These are phyloP conservation scores for Pentalonia nigronervosa DNA, from an alignment of 1,140 invertebrate species.

Conservation along the genomic window DNA sequence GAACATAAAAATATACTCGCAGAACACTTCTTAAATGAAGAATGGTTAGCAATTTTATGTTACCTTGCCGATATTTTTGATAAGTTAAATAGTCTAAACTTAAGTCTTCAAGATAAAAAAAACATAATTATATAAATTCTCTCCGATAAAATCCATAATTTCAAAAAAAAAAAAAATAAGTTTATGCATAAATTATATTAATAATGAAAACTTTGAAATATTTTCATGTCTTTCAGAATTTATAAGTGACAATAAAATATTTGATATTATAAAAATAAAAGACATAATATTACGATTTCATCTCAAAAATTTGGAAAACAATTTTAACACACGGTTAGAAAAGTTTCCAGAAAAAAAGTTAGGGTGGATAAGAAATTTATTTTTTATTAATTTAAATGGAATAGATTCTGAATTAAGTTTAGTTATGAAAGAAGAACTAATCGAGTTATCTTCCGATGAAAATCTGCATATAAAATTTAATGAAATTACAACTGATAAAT, in stretches of 20 bases:
- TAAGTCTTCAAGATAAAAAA: not conserved
- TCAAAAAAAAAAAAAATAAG: not conserved
- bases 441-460: conserved; percentile 19
- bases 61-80: too few relatives aligned
- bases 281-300: not conserved
- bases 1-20: too few relatives aligned
- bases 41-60: too few relatives aligned
- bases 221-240: conserved; percentile 35
- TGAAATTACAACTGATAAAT: too few relatives aligned
- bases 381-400: not conserved
- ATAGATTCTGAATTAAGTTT: not conserved
- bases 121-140: not conserved
- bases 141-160: not conserved
- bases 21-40: too few relatives aligned
- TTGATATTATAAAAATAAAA: conserved; percentile 18
- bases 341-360: conserved; percentile 33
- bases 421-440: not conserved
- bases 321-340: conserved; percentile 10
- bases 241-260: not conserved
- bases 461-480: conserved; percentile 13
- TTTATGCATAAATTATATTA: conserved; percentile 10
- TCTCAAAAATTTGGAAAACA: conserved; percentile 4
- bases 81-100: too few relatives aligned
- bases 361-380: not conserved
- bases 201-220: conserved; percentile 15